Percentiles rank a stretch among this genome's conserved stretches.
phyloP scores from a whole-genome alignment of 2,888 invertebrate species.

The Eugnorisma glareosa region DNA sequence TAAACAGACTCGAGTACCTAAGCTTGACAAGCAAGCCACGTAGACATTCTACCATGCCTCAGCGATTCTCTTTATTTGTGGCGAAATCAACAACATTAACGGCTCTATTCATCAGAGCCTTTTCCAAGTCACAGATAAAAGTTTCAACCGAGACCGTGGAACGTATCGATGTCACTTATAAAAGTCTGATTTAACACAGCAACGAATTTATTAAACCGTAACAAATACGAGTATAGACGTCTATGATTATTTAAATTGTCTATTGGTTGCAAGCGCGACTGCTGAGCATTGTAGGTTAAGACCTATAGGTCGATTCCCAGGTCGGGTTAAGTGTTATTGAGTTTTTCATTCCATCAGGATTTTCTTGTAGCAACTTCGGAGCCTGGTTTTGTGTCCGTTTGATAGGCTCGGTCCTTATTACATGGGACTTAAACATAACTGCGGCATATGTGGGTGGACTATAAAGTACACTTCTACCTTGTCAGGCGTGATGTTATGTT shows the following conservation, averaged over 20 bases:
- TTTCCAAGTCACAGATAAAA: slow-evolving; percentile 37
- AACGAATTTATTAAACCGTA: not conserved
- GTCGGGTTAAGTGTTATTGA: not conserved
- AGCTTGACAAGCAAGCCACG: slow-evolving; percentile 28
- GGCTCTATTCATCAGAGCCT: slow-evolving; percentile 50
- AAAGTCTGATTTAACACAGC: slow-evolving; percentile 21
- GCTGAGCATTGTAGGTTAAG: not conserved
- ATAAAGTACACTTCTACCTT: not conserved
- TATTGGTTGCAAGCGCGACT: not conserved
- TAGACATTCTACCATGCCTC: slow-evolving; percentile 12
- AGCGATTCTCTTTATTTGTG: slow-evolving; percentile 32
- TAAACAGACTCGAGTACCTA: not conserved
- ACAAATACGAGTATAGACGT: not conserved
- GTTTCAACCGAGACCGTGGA: slow-evolving; percentile 14
- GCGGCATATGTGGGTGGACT: not conserved
- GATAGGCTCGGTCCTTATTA: not conserved
- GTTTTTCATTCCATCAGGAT: not conserved
- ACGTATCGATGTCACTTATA: slow-evolving; percentile 44
- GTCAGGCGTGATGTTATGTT: not conserved
- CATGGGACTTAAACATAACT: not conserved
- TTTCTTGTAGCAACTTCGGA: not conserved
- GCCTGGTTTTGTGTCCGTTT: not conserved
- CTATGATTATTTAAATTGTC: slow-evolving; percentile 5
- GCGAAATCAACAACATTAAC: slow-evolving; percentile 32
- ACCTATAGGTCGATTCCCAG: not conserved